Base-by-base conservation (phyloP, 2,113 vertebrate species). In the Halcyon senegalensis region DNA sequence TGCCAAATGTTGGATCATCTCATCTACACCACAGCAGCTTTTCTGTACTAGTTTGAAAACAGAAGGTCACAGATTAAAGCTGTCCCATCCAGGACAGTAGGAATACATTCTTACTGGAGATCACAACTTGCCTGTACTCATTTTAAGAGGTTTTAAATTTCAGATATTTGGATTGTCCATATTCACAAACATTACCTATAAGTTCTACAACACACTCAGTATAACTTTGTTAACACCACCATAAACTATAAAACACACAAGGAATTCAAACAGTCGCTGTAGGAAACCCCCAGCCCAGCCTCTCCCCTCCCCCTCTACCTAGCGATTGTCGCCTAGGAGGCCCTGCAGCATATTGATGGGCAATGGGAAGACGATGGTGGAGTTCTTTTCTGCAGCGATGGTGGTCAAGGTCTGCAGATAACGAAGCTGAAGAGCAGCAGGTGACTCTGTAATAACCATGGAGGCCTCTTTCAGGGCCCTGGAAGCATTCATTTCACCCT, bases 321-420 rank as follows among this genome's bases (percentile, higher is more conserved):
- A 97, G 3, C 37, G 76, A 13, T 27, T 96, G 50, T 13, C 5
- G 12, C 35, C 83, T 2, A 98, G 1, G 5, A 99, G 91, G 33
- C 96, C 96, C 39, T 98, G 98, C 97, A 99, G 78, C 98, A 99
- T 96, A 68, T 99, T 99, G 44, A 99, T 97, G 59, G 99, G 99
- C 97, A 99, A 97, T 0, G 99, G 99, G 97, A 99, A 99, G 94
- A 99, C 95, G 50, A 99, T 99, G 63, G 99, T 99, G 79, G 99
- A 99, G 95, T 99, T 99, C 90, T 99, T 99, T 95, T 99, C 99
- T 0, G 98, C 98, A 1, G 98, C 99, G 14, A 99, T 99, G 96
- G 98, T 99, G 97, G 98, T 99, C 92, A 99, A 98, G 28, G 99
- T 99, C 98, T 99, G 99, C 53, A 99, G 98, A 91, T 99, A 99